Base-by-base conservation (phyloP, 2,888 invertebrate species). In the Philhelius pedissequus region DNA sequence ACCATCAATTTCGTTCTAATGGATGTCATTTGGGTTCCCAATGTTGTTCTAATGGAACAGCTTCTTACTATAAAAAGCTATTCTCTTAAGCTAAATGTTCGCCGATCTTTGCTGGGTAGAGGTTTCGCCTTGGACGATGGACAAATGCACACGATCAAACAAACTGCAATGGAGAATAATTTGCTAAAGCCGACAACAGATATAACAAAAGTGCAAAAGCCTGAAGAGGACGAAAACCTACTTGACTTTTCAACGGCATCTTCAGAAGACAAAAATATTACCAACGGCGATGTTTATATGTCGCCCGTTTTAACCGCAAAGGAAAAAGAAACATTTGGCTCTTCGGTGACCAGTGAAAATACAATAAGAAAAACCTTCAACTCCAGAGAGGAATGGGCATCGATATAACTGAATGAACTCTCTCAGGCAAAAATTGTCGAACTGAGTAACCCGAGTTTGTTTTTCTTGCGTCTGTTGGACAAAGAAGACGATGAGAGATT, bases 1-100 rank as follows among this genome's bases (percentile, higher is more conserved):
- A 90, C 82, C 35, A 87, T 89, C 3, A 87, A 87, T 60, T 89
- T 89, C 71, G 66, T 87, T 4, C 25, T 89, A n/a, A 88, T 88
- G 71, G 87, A 89, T 25, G 88, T 88, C 0, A 87, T 89, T 68
- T 89, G 88, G 88, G 88, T 89, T 11, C 88, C 89, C 32, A 89
- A 89, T 86, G 50, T 89, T 0, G 87, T 88, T 13, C 82, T 89
- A 4, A 86, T 88, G 87, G 88, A 89, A 70, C 84, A 87, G n/a
- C 76, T 89, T 25, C 62, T 64, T 2, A 78, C 87, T 1, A 79
- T 71, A 8, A 30, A 52, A 18, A 74, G 76, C 6, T 75, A 68
- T 45, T 52, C 70, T 3, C 13, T 82, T 0, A 79, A 86, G 70
- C 84, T 87, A 9, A 87, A 88, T 68, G 86, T 88, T n/a, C 87